phyloP scores from a whole-genome alignment of 2,888 invertebrate species.

The Dusona sp. region DNA sequence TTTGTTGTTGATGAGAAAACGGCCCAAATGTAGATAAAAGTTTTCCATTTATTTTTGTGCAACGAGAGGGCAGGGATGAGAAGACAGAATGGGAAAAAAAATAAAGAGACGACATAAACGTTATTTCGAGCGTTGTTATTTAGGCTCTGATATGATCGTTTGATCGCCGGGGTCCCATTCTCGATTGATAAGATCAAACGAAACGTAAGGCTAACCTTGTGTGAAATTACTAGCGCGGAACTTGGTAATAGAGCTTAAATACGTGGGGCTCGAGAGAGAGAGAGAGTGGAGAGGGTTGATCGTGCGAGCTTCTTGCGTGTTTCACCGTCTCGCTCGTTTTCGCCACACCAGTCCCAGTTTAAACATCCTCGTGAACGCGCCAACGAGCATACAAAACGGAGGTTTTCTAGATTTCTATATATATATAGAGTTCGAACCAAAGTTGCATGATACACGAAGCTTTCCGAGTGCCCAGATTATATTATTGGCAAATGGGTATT shows the following conservation, averaged over 20 bases:
- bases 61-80: neutral
- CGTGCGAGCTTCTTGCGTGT: constrained; percentile 64
- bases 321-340: constrained; percentile 53
- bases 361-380: constrained; percentile 9
- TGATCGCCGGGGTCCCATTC: constrained; percentile 23
- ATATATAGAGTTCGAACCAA: neutral
- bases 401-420: neutral
- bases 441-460: constrained; percentile 71
- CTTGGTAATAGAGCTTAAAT: constrained; percentile 45
- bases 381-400: neutral
- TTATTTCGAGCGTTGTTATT: neutral
- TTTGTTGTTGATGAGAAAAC: no score
- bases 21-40: no score
- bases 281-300: neutral
- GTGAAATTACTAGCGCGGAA: constrained; percentile 38
- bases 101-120: neutral
- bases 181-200: neutral
- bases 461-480: constrained; percentile 44
- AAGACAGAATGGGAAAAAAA: neutral
- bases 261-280: neutral
- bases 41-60: neutral
- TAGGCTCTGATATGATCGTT: neutral
- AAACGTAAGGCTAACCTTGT: constrained; percentile 55
- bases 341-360: constrained; percentile 29
- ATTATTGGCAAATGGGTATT: constrained; percentile 66